A percentile compares a stretch with the other conserved stretches of the same genome.
phyloP scores from a whole-genome alignment of 1,140 invertebrate species.

The Asbolus verrucosus region DNA sequence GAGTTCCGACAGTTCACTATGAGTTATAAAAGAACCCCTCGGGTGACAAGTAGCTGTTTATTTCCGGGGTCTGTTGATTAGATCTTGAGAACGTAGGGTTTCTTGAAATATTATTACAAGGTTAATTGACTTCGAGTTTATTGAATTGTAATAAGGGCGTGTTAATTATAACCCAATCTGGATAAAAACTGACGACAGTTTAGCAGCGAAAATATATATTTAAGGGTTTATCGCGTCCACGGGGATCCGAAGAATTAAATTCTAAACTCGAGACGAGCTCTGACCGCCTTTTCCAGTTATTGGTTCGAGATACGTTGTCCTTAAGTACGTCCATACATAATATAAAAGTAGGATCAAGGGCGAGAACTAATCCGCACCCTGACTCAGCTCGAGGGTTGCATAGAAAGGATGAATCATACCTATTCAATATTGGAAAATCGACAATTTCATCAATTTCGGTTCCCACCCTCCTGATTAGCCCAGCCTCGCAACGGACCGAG shows the following conservation, averaged over 20 bases:
- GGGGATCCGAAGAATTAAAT: neutral
- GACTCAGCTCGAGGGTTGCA: neutral
- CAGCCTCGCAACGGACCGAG: too few relatives aligned
- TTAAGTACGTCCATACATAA: neutral
- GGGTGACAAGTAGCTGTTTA: constrained; percentile 35
- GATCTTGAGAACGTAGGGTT: neutral
- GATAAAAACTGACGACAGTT: too few relatives aligned
- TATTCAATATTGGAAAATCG: constrained; percentile 1
- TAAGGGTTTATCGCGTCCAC: too few relatives aligned
- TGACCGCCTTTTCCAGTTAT: neutral
- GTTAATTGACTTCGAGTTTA: constrained; percentile 4
- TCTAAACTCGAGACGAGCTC: neutral
- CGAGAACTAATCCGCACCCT: constrained; percentile 18
- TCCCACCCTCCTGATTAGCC: neutral
- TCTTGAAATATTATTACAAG: neutral
- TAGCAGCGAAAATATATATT: too few relatives aligned
- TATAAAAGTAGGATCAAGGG: constrained; percentile 4
- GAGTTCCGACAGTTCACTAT: constrained; percentile 16
- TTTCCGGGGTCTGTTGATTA: constrained; percentile 8
- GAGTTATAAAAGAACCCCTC: constrained; percentile 31
- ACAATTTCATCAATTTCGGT: constrained; percentile 9
- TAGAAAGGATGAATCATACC: constrained; percentile 15
- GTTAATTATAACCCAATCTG: too few relatives aligned
- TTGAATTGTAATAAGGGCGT: neutral
- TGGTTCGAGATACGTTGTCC: neutral